Evolutionary conservation across 2,113 vertebrate species (phyloP).

Genomic region (Isichthys henryi): DNA sequence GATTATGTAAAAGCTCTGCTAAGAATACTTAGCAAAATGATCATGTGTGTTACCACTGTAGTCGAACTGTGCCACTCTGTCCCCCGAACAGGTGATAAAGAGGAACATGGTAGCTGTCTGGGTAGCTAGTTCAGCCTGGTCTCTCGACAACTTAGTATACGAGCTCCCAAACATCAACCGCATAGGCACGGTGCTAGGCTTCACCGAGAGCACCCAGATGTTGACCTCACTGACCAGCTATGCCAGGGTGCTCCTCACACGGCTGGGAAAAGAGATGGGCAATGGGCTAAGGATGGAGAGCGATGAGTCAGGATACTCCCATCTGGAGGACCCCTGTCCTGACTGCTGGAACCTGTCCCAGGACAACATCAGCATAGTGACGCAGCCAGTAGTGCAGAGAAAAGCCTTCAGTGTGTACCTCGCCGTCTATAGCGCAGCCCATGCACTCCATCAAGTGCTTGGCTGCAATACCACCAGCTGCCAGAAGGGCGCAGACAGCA

Average conservation of each 20-base stretch:
- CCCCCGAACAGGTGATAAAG: conserved; percentile 49
- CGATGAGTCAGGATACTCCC: neutral
- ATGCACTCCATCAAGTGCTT: conserved; percentile 69
- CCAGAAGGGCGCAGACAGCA: conserved; percentile 17
- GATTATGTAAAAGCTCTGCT: neutral
- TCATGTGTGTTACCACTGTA: neutral
- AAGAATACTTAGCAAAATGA: neutral
- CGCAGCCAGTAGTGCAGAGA: conserved; percentile 22
- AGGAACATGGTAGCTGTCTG: conserved; percentile 67
- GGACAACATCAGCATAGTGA: conserved; percentile 34
- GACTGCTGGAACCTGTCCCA: conserved; percentile 50
- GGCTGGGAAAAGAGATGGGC: conserved; percentile 38
- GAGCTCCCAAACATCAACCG: conserved; percentile 49
- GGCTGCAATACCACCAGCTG: conserved; percentile 41
- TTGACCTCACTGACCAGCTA: conserved; percentile 52
- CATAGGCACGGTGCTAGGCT: conserved; percentile 70
- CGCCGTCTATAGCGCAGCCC: conserved; percentile 67
- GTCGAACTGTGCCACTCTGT: neutral
- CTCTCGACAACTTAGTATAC: conserved; percentile 30
- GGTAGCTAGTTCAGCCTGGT: conserved; percentile 75
- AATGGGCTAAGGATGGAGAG: neutral
- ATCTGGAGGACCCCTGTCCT: conserved; percentile 44
- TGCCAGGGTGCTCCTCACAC: conserved; percentile 37
- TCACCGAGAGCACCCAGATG: conserved; percentile 33
- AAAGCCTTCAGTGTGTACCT: conserved; percentile 60